Percentiles rank a stretch among this genome's conserved stretches.
phyloP scores from a whole-genome alignment of 2,113 vertebrate species.

The Columba janthina region DNA sequence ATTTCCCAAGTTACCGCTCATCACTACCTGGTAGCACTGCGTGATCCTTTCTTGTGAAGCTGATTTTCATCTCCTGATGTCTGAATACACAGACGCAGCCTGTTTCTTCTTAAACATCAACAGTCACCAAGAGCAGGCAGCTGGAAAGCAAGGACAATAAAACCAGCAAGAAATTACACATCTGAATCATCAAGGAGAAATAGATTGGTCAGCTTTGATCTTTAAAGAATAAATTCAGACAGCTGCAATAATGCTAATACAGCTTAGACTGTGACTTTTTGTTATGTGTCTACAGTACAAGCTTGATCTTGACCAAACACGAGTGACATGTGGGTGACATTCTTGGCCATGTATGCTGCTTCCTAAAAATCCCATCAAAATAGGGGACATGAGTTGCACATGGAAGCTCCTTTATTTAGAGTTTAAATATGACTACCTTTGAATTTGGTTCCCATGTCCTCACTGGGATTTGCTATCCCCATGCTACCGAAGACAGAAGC shows the following conservation, averaged over 20 bases:
- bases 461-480: background rate
- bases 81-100: background rate
- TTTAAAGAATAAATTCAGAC: background rate
- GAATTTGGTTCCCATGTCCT: background rate
- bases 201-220: accelerated
- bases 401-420: background rate
- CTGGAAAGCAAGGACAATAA: background rate
- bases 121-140: background rate
- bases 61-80: background rate
- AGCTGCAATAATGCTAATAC: background rate
- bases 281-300: background rate
- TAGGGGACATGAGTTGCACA: background rate
- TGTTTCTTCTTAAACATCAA: background rate
- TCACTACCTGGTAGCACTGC: background rate
- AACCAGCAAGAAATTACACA: background rate
- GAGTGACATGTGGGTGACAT: background rate
- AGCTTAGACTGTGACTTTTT: background rate
- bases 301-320: background rate
- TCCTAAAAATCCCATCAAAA: background rate
- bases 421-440: background rate
- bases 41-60: background rate
- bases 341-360: background rate
- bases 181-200: background rate
- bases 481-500: background rate
- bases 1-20: background rate